A percentile compares a stretch with the other conserved stretches of the same genome.
phyloP scores from a whole-genome alignment of 2,113 vertebrate genomes.

The Podarcis cretensis region DNA sequence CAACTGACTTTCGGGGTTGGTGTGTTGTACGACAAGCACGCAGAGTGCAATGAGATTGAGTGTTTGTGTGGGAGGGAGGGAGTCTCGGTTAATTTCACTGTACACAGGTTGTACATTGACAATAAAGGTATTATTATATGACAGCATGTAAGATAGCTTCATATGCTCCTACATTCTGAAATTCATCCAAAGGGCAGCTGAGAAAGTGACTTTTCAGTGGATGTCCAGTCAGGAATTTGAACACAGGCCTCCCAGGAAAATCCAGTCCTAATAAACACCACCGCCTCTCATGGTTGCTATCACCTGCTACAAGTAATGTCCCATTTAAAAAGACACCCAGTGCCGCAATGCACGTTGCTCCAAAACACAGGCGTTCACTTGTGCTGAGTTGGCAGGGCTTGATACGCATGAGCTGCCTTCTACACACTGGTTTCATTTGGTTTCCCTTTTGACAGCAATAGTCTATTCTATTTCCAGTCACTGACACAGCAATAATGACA shows the following conservation, averaged over 20 bases:
- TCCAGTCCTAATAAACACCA: too few species aligned
- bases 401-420: accelerated
- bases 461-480: conserved; percentile 44
- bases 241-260: background rate
- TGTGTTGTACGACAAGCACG: too few species aligned
- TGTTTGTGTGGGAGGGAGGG: too few species aligned
- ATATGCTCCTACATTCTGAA: background rate
- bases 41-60: too few species aligned
- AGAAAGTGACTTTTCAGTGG: background rate
- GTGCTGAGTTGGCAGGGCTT: background rate
- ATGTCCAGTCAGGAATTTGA: background rate
- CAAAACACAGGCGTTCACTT: background rate
- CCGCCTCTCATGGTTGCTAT: background rate
- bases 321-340: background rate
- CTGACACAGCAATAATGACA: conserved; percentile 22
- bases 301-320: background rate
- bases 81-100: too few species aligned
- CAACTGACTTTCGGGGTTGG: too few species aligned
- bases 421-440: conserved; percentile 1
- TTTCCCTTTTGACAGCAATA: background rate
- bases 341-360: accelerated
- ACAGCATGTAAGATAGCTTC: too few species aligned
- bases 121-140: too few species aligned
- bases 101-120: too few species aligned
- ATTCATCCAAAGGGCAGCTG: background rate